Evolutionary conservation across 2,797 vertebrate genomes (phyloP).

Genomic region (Nannoperca australis): DNA sequence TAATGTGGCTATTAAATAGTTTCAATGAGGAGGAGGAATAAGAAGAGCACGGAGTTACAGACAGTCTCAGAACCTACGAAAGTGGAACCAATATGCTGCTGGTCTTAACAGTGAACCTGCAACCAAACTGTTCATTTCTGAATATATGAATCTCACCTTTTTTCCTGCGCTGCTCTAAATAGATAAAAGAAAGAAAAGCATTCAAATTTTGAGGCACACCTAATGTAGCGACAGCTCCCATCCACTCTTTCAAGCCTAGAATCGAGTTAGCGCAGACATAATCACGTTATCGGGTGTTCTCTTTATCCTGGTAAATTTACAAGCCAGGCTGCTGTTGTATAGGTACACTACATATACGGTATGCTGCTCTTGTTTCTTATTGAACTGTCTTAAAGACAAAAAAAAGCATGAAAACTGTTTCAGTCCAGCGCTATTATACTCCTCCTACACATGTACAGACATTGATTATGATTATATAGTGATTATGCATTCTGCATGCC

Average conservation of each 20-base stretch:
- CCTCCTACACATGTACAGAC: constrained; percentile 63
- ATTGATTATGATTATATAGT: constrained; percentile 77
- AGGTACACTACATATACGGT: constrained; percentile 33
- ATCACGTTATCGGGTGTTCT: constrained; percentile 64
- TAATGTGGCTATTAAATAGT: constrained; percentile 27
- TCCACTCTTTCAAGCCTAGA: constrained; percentile 68
- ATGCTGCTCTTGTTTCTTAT: neutral
- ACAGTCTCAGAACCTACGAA: constrained; percentile 5
- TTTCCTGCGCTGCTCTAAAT: constrained; percentile 42
- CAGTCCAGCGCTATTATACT: constrained; percentile 42
- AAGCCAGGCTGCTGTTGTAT: constrained; percentile 47
- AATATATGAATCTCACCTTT: constrained; percentile 54
- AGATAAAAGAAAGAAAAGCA: constrained; percentile 46
- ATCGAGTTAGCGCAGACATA: constrained; percentile 73
- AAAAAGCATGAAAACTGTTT: constrained; percentile 25
- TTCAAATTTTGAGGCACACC: constrained; percentile 61
- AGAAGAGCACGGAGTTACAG: constrained; percentile 14
- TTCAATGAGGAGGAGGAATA: constrained; percentile 35
- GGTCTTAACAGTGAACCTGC: constrained; percentile 39
- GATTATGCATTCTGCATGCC: constrained; percentile 80
- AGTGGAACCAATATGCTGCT: constrained; percentile 39
- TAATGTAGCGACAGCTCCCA: constrained; percentile 60
- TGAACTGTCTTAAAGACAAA: constrained; percentile 9
- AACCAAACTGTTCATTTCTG: constrained; percentile 56
- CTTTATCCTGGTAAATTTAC: constrained; percentile 57